Evolutionary conservation across 30 jellyfish, hydroid and myxozoan genomes (phyloP), one percentile per base, ranked within the genome.

Genomic region (Catostylus mosaicus): DNA sequence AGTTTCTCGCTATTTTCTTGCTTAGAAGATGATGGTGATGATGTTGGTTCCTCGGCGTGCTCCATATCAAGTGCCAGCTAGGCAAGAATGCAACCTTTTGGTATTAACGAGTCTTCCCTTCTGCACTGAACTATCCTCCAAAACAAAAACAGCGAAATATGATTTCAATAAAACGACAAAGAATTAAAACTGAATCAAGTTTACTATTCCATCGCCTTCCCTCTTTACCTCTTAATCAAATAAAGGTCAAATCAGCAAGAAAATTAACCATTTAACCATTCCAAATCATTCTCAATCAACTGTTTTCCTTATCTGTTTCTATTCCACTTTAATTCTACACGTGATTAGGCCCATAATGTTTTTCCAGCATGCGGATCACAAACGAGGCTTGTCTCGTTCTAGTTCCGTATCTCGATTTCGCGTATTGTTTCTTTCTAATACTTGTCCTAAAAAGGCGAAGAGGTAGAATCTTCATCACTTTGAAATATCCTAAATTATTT

Each of bases 361-460:
- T n/a, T 50, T 50, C 74, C 75, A 29, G 54, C 48, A n/a, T 32
- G 47, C 83, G 83, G 20, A 50, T 40, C 82, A n/a, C 29, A 46
- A 37, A 23, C 50, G 89, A 79, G 89, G 89, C 82, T 34, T 1
- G 73, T 37, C 89, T 62, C 64, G 63, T 43, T 43, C 31, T 46
- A 47, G 64, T n/a, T 2, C 30, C 23, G 46, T 16, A 52, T 29
- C 83, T 72, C 83, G 83, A 0, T 72, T 72, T 27, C 64, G n/a
- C 38, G 29, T 5, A 22, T 0, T 9, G 22, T 32, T 48, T 27
- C 67, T 61, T 72, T 72, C 57, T 72, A 27, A 24, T 22, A 72
- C 43, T n/a, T 72, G 43, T 69, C 46, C 83, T 50, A 20, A 45
- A 72, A 69, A 48, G 83, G 64, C 83, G 83, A 46, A 72, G 83